Base-by-base conservation (phyloP, 2,797 vertebrate species). In the Catamblyrhynchus diadema region DNA sequence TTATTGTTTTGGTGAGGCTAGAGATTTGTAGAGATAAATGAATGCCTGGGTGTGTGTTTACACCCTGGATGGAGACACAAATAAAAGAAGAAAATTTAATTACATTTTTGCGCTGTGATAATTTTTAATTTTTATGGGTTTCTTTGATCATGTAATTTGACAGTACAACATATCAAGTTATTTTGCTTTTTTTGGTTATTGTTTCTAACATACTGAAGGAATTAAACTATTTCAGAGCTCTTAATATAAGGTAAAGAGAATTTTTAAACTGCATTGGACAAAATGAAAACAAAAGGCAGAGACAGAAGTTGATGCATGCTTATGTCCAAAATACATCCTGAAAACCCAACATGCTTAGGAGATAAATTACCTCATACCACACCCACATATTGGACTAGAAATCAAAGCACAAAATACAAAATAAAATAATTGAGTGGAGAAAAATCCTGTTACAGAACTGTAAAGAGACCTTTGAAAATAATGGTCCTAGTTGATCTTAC, bases 51-150 rank as follows among this genome's bases (percentile, higher is more conserved):
- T 82, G 82, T 91, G 75, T 95, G 79, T 96, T 97, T 97, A 92
- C 86, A 96, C 88, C 59, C 81, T 97, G 91, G 79, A 92, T 97
- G 93, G 93, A 97, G 80, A 93, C 94, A 96, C 88, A 96, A 97
- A 97, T 97, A 97, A 98, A 97, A 95, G 70, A 95, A 94, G 89
- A 95, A 96, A 93, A 94, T 94, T 93, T 94, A 97, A 96, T 94
- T 95, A 95, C 88, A 77, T 96, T 97, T 97, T 96, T 97, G 92
- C 95, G 89, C 84, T 97, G 94, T 96, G 60, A 50, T 78, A 30
- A 19, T 64, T 97, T 96, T 97, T 48, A 37, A 28, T 50, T 96
- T 96, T 96, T 95, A 90, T 82, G 95, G 54, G 42, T 90, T 96
- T 96, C 84, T 94, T 95, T 94, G 77, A 95, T 97, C 69, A 44